phyloP scores from a whole-genome alignment of 2,113 vertebrate genomes.

The Hemichromis elongatus region DNA sequence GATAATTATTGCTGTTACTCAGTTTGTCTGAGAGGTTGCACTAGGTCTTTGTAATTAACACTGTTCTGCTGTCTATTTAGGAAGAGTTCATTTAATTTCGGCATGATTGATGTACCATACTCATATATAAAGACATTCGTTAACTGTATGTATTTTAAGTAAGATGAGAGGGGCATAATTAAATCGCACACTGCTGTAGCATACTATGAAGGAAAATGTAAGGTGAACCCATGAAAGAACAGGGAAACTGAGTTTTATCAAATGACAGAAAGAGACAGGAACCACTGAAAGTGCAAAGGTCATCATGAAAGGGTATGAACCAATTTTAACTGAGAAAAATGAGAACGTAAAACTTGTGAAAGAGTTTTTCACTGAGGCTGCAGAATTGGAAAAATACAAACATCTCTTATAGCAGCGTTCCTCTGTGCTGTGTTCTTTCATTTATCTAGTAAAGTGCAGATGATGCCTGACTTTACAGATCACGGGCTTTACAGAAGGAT shows the following conservation, averaged over 20 bases:
- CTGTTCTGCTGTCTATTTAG: not conserved
- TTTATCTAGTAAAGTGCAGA: constrained; percentile 22
- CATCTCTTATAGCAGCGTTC: not conserved
- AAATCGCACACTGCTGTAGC: constrained; percentile 16
- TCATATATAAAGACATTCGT: not conserved
- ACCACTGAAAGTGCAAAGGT: constrained; percentile 2
- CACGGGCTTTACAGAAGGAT: constrained; percentile 5
- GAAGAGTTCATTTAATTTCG: constrained; percentile 38
- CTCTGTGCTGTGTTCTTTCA: not conserved
- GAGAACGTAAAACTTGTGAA: not conserved
- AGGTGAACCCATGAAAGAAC: constrained; percentile 1
- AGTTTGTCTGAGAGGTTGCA: constrained; percentile 26
- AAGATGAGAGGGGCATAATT: constrained; percentile 51
- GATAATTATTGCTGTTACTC: constrained; percentile 50
- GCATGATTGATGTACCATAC: constrained; percentile 7
- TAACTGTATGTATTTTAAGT: constrained; percentile 38
- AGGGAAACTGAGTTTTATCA: not conserved
- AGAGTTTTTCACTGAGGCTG: not conserved
- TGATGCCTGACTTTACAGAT: constrained; percentile 29
- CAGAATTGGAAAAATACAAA: constrained; percentile 6
- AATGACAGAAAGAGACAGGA: not conserved
- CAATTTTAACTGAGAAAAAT: not conserved
- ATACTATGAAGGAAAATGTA: not conserved
- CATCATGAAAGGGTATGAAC: not conserved
- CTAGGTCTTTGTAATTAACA: constrained; percentile 50